Evolutionary conservation across 2,888 invertebrate species (phyloP).

Genomic region (Adineta ricciae): DNA sequence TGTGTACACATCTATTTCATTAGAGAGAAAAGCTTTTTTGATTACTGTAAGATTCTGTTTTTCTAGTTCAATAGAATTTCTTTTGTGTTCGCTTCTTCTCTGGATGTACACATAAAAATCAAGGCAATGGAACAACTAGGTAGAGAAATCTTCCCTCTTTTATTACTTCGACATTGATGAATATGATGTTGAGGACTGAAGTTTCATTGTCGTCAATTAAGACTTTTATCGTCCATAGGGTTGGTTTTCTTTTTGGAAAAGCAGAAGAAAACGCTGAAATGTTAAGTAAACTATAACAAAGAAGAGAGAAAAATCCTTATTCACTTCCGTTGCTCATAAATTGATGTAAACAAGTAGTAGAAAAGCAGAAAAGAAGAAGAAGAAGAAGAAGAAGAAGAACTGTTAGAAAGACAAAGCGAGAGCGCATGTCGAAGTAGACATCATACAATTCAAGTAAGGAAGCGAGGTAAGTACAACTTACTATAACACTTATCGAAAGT

Average conservation of each 20-base stretch:
- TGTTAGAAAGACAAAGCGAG: neutral
- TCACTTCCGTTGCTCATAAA: neutral
- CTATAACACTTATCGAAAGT: no score
- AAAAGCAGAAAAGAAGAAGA: neutral
- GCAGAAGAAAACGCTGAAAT: neutral
- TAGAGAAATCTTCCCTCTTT: neutral
- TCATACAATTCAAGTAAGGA: neutral
- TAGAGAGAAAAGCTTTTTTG: no score
- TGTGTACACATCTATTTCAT: no score
- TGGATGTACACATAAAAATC: neutral
- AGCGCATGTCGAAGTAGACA: neutral
- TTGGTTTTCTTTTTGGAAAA: neutral
- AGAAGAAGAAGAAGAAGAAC: neutral
- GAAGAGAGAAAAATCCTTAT: neutral
- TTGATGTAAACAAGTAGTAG: neutral
- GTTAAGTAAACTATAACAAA: neutral
- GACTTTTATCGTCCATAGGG: neutral
- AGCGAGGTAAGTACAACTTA: neutral
- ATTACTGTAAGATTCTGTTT: neutral
- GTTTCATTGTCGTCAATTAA: neutral
- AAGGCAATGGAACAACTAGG: neutral
- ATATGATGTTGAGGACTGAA: neutral
- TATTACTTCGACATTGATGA: neutral
- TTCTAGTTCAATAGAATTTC: neutral
- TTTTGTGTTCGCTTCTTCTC: neutral